Evolutionary conservation across 1,140 invertebrate species (phyloP).

Genomic region (Probaryconus sp.): DNA sequence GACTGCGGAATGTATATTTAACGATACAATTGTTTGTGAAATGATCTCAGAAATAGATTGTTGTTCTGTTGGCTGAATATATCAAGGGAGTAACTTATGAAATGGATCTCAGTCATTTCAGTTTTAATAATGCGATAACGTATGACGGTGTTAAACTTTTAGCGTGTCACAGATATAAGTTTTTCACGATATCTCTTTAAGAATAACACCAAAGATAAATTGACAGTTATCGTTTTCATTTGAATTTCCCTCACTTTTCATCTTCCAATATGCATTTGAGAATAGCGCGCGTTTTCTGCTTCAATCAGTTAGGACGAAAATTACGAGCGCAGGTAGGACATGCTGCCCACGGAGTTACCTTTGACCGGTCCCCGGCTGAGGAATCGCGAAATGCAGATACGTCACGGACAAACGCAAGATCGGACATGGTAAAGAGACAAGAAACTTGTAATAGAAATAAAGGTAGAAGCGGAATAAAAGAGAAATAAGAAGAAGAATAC

Average conservation of each 20-base stretch:
- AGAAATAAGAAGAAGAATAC: slow-evolving; percentile 1
- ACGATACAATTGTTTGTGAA: slow-evolving; percentile 6
- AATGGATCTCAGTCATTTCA: too few species aligned
- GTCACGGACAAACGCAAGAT: slow-evolving; percentile 50
- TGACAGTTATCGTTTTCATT: too few species aligned
- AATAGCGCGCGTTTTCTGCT: slow-evolving; percentile 28
- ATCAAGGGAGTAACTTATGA: too few species aligned
- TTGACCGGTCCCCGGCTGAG: slow-evolving; percentile 49
- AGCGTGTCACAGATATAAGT: too few species aligned
- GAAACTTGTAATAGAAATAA: slow-evolving; percentile 56
- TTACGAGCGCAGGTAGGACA: slow-evolving; percentile 50
- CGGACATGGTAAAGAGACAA: slow-evolving; percentile 44
- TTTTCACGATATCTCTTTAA: too few species aligned
- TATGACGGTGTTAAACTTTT: too few species aligned
- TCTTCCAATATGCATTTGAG: slow-evolving; percentile 32
- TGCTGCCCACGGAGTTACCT: slow-evolving; percentile 46
- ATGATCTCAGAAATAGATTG: slow-evolving; percentile 13
- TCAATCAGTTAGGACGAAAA: slow-evolving; percentile 57
- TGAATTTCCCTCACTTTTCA: too few species aligned
- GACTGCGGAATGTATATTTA: slow-evolving; percentile 11
- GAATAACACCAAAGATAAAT: too few species aligned
- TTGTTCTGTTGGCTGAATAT: not conserved
- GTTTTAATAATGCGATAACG: too few species aligned
- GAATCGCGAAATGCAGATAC: slow-evolving; percentile 56
- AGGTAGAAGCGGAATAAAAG: slow-evolving; percentile 39